A percentile compares a stretch with the other conserved stretches of the same genome.
Evolutionary conservation across 2,113 vertebrate species (phyloP).

Genomic region (Amblyornis subalaris): DNA sequence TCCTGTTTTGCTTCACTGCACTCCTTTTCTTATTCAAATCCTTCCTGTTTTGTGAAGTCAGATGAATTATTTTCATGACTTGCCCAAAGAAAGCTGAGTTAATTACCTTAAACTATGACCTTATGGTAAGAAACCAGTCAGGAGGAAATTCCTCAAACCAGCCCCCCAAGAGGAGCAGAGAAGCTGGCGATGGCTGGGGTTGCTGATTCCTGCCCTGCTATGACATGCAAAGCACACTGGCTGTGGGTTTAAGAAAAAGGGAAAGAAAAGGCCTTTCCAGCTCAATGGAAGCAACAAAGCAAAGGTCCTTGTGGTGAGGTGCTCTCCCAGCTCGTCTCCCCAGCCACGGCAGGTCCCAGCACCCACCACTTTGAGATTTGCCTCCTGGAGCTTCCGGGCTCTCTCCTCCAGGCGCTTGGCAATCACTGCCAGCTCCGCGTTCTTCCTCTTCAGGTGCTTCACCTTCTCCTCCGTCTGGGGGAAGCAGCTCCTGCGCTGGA

Average conservation of each 20-base stretch:
- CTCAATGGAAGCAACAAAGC: background rate
- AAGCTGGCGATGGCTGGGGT: rapidly evolving
- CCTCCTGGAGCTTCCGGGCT: slow-evolving; percentile 93
- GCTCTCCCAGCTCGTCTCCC: background rate
- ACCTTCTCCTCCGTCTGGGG: slow-evolving; percentile 97
- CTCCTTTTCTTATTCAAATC: slow-evolving; percentile 27
- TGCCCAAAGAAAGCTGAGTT: background rate
- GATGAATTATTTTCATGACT: background rate
- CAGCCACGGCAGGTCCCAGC: rapidly evolving
- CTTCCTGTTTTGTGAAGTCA: slow-evolving; percentile 44
- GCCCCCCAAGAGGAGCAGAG: background rate
- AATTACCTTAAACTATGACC: background rate
- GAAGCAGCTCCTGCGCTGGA: slow-evolving; percentile 89
- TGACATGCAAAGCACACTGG: background rate
- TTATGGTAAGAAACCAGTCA: background rate
- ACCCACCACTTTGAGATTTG: slow-evolving; percentile 91
- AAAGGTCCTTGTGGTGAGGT: background rate
- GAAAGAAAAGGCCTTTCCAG: background rate
- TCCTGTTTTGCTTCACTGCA: slow-evolving; percentile 39
- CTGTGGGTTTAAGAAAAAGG: background rate
- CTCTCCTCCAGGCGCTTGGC: slow-evolving; percentile 95
- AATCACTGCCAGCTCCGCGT: slow-evolving; percentile 91
- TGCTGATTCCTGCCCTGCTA: background rate
- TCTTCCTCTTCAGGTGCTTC: slow-evolving; percentile 91
- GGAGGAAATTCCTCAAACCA: background rate